Evolutionary conservation across 2,113 vertebrate species (phyloP).

Genomic region (Chaenocephalus aceratus): DNA sequence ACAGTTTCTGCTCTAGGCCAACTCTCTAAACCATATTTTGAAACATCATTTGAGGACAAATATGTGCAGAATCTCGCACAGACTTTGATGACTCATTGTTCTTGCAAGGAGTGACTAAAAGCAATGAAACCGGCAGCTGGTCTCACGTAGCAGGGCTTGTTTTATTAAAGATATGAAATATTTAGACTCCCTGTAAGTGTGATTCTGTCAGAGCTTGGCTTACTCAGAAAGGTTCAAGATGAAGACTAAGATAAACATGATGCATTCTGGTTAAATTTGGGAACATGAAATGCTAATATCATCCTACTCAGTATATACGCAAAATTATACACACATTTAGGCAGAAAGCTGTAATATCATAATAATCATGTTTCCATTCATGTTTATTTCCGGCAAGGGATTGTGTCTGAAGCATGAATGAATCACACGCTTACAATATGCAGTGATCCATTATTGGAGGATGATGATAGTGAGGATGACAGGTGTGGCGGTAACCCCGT

Average conservation of each 20-base stretch:
- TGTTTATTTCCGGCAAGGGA: constrained; percentile 2
- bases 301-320: background rate
- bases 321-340: background rate
- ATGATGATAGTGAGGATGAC: constrained; percentile 7
- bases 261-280: background rate
- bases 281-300: constrained; percentile 12
- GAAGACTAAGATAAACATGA: background rate
- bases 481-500: constrained; percentile 37
- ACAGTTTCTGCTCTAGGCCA: background rate
- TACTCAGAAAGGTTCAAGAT: background rate
- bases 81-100: constrained; percentile 52
- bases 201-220: constrained; percentile 25
- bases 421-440: constrained; percentile 5
- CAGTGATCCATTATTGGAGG: constrained; percentile 11
- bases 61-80: constrained; percentile 14
- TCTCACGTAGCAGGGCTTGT: constrained; percentile 26
- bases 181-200: constrained; percentile 33
- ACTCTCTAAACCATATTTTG: constrained; percentile 16
- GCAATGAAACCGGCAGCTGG: constrained; percentile 13
- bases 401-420: background rate
- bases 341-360: background rate
- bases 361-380: background rate
- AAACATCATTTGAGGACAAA: constrained; percentile 23
- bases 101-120: constrained; percentile 38
- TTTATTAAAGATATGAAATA: constrained; percentile 60